Conservation (phyloP, 2,113 vertebrate species). For the Xerus inauris region DNA sequence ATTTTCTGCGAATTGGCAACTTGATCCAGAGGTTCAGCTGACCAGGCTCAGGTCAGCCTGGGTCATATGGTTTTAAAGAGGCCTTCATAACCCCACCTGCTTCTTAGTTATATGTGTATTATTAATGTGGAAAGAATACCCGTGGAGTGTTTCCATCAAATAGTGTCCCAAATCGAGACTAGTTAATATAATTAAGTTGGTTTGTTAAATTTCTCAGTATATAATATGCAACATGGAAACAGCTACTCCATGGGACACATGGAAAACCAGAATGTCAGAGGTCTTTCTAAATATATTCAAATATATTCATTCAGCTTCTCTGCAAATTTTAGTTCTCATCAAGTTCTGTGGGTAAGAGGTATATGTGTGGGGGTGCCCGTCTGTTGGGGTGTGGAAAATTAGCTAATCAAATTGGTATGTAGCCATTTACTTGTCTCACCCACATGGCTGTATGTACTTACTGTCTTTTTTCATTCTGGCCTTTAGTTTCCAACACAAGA, state of each 20-base stretch:
- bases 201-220: neutral
- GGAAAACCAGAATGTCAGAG: neutral
- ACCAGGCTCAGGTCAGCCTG: neutral
- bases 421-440: conserved; percentile 53
- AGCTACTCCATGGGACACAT: neutral
- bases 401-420: conserved; percentile 5
- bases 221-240: neutral
- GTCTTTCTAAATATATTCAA: neutral
- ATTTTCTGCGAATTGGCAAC: neutral
- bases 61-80: conserved; percentile 25
- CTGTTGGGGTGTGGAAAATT: neutral
- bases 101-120: neutral
- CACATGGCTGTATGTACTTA: accelerated
- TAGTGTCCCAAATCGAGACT: neutral
- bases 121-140: neutral
- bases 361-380: neutral
- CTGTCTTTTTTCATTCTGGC: neutral
- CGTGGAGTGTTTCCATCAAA: neutral
- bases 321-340: conserved; percentile 28
- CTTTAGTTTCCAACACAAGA: neutral
- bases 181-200: neutral
- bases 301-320: neutral
- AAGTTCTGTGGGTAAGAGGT: neutral
- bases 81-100: neutral
- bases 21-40: neutral